Percentiles rank a stretch among this genome's conserved stretches.
phyloP scores from a whole-genome alignment of 2,113 vertebrate genomes.

The Andinoacara biseriatus region DNA sequence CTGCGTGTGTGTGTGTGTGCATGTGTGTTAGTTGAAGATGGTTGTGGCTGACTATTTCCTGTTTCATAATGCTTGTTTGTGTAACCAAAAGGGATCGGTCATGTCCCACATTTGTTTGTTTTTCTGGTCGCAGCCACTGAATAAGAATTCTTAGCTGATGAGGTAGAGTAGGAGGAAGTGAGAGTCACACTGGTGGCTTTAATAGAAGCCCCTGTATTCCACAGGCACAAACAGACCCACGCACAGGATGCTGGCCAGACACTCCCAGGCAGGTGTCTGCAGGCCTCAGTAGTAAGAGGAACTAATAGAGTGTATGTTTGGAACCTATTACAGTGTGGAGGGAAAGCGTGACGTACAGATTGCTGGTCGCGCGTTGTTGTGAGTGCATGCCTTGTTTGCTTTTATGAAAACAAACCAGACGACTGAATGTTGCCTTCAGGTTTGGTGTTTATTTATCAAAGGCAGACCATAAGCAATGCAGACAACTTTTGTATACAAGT shows the following conservation, averaged over 20 bases:
- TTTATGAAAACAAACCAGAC: neutral
- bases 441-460: slow-evolving; percentile 23
- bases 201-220: slow-evolving; percentile 32
- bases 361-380: neutral
- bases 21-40: neutral
- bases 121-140: neutral
- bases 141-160: slow-evolving; percentile 9
- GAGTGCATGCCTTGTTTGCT: neutral
- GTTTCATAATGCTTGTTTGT: slow-evolving; percentile 21
- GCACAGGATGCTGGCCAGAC: slow-evolving; percentile 37
- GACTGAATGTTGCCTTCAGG: neutral
- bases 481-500: neutral
- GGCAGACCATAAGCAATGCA: neutral
- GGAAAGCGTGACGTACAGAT: slow-evolving; percentile 4
- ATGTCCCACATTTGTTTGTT: slow-evolving; percentile 4
- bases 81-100: neutral
- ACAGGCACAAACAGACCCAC: slow-evolving; percentile 20
- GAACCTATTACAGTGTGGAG: neutral
- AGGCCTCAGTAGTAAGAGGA: slow-evolving; percentile 1
- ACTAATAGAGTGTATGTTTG: neutral
- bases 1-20: neutral
- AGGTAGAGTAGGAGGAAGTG: slow-evolving; percentile 44
- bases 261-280: slow-evolving; percentile 51
- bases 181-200: slow-evolving; percentile 35
- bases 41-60: slow-evolving; percentile 9